A percentile compares a stretch with the other conserved stretches of the same genome.
These are phyloP conservation scores for Enteromius fasciolatus DNA, from an alignment of 2,797 vertebrate species.

Conservation along the genomic window DNA sequence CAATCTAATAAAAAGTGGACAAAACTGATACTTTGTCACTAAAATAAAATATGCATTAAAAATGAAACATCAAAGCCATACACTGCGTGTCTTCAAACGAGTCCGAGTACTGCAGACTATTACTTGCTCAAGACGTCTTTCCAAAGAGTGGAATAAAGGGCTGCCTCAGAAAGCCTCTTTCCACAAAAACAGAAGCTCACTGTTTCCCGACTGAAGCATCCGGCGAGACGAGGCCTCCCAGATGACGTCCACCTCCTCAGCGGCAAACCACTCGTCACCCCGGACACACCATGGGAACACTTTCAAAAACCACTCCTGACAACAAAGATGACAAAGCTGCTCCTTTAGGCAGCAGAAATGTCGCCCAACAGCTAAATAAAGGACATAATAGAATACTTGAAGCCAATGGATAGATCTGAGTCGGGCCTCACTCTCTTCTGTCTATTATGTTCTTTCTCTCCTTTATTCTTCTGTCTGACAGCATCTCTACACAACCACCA, in stretches of 20 bases:
- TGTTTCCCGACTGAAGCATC: slow-evolving; percentile 15
- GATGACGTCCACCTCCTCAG: slow-evolving; percentile 23
- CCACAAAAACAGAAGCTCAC: slow-evolving; percentile 34
- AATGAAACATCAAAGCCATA: neutral
- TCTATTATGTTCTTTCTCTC: slow-evolving; percentile 25
- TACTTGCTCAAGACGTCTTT: slow-evolving; percentile 14
- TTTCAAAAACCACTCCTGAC: slow-evolving; percentile 21
- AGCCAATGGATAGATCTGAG: slow-evolving; percentile 36
- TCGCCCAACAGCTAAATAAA: slow-evolving; percentile 12
- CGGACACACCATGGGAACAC: slow-evolving; percentile 50
- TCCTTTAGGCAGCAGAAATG: slow-evolving; percentile 38
- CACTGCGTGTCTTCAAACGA: neutral
- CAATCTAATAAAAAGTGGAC: neutral
- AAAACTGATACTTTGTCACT: neutral
- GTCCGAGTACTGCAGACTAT: neutral
- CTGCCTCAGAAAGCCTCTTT: slow-evolving; percentile 24
- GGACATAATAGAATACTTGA: slow-evolving; percentile 40
- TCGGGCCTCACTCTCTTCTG: neutral
- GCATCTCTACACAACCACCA: slow-evolving; percentile 12
- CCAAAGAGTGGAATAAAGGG: slow-evolving; percentile 10
- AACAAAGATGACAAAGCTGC: slow-evolving; percentile 43
- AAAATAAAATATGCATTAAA: neutral
- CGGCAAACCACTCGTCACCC: slow-evolving; percentile 31
- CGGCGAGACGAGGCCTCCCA: slow-evolving; percentile 4
- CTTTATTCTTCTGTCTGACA: slow-evolving; percentile 15